Evolutionary conservation across 1,140 invertebrate genomes (phyloP).

Genomic region (Drosophila mojavensis): DNA sequence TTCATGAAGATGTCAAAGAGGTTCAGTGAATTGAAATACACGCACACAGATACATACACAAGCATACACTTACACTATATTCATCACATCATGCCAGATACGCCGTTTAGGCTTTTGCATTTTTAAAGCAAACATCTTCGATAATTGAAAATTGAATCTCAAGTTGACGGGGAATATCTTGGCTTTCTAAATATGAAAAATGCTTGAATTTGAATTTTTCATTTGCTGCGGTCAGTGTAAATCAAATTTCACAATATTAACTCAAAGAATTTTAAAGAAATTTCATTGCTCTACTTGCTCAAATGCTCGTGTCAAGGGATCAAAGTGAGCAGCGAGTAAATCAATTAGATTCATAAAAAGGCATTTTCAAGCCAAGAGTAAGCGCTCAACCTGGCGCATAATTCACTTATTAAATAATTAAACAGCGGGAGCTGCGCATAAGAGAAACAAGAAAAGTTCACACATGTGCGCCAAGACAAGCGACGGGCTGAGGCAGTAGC

Average conservation of each 20-base stretch:
- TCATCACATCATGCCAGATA: too few species aligned
- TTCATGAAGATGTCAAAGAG: constrained; percentile 32
- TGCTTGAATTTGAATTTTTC: too few species aligned
- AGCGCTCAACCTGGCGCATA: constrained; percentile 39
- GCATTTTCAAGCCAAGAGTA: constrained; percentile 30
- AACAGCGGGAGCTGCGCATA: constrained; percentile 55
- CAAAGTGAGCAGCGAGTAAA: constrained; percentile 14
- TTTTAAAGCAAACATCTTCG: too few species aligned
- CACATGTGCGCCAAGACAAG: constrained; percentile 33
- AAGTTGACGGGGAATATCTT: too few species aligned
- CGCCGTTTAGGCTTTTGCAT: too few species aligned
- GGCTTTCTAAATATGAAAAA: too few species aligned
- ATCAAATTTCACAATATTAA: too few species aligned
- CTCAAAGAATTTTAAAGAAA: too few species aligned
- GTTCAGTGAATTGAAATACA: not conserved
- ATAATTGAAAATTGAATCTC: too few species aligned
- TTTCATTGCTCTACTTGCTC: too few species aligned
- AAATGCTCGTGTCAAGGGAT: not conserved
- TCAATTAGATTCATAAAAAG: constrained; percentile 76
- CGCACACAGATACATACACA: not conserved
- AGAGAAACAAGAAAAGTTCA: constrained; percentile 40
- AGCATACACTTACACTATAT: not conserved
- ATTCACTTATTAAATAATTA: constrained; percentile 79
- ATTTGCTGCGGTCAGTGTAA: too few species aligned
- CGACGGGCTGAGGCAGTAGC: not conserved